Percentiles rank a stretch among this genome's conserved stretches.
phyloP scores from a whole-genome alignment of 2,797 vertebrate species.

The Helicolenus hilgendorfi region DNA sequence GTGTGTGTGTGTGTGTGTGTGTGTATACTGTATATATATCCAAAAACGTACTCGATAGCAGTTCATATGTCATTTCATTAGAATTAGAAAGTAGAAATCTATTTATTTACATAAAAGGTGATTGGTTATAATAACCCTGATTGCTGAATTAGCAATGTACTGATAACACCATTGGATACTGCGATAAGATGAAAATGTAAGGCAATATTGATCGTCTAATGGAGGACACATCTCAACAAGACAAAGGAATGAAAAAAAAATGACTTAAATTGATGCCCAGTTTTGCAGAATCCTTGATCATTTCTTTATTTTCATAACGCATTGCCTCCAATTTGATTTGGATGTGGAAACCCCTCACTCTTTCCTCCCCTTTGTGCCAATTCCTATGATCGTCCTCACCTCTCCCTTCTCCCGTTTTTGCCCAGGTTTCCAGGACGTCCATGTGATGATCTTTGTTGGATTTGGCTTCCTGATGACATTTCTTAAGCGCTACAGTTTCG shows the following conservation, averaged over 20 bases:
- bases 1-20: background rate
- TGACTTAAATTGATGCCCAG: background rate
- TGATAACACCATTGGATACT: background rate
- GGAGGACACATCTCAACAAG: background rate
- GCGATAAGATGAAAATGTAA: background rate
- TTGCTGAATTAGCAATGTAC: too few relatives aligned
- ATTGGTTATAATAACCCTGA: too few relatives aligned
- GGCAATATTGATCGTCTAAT: background rate
- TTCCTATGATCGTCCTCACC: too few relatives aligned
- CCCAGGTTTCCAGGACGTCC: slow-evolving; percentile 97
- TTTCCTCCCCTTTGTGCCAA: background rate
- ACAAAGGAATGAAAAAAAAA: too few relatives aligned
- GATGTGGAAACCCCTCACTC: background rate
- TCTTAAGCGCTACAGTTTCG: slow-evolving; percentile 95
- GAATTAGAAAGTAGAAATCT: too few relatives aligned
- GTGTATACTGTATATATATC: background rate
- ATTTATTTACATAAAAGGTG: too few relatives aligned
- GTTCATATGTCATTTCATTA: too few relatives aligned
- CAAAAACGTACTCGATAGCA: too few relatives aligned
- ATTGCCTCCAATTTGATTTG: background rate
- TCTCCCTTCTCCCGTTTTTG: background rate
- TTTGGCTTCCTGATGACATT: slow-evolving; percentile 99
- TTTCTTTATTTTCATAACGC: background rate
- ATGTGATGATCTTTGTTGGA: slow-evolving; percentile 98
- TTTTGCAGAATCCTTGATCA: background rate